Evolutionary conservation across 1,140 invertebrate genomes (phyloP), one percentile per base, ranked within the genome.

Genomic region (Macrosteles quadrilineatus): DNA sequence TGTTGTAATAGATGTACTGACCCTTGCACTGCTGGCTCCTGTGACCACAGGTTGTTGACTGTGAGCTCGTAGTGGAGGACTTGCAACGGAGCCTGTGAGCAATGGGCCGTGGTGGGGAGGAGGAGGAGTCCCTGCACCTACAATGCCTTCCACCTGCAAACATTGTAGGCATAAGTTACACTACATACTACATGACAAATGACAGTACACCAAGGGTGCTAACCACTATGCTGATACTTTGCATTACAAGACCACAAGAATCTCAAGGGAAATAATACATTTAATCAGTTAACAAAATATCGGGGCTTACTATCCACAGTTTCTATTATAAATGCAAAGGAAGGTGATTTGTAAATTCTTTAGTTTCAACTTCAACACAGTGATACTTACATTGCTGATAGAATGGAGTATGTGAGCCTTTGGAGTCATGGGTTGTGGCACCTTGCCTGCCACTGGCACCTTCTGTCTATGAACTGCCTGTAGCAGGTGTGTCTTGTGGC

Each of bases 21-120:
- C 76, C 73, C 82, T 76, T 2, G 79, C 68, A 50, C 80, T 81
- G 55, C 78, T 78, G 1, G 81, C 78, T 0, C 83, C 82, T 12
- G 82, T 78, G 55, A 83, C 80, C 17, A 81, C 79, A 30, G 80
- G 82, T 72, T 84, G 83, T 27, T 81, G 79, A 31, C 77, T 74
- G 0, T 82, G 76, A 71, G 85, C 87, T 43, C 81, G 81, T 23
- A 84, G 76, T 1, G 87, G 86, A 75, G 87, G 85, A 77, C 84
- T 87, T 6, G 82, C 82, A 6, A 87, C 83, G 9, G 82, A 81
- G 17, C 83, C 84, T 0, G 84, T 80, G 23, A 87, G 80, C 25
- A 78, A 64, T 0, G 81, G 71, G 12, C 73, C 76, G 66, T 73
- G 68, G 71, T 77, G 76, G 25, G 76, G 68, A 53, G 72, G 67